Percentiles rank a stretch among this genome's conserved stretches.
These are phyloP conservation scores for Macrosiphum euphorbiae DNA, from an alignment of 2,888 invertebrate genomes.

Conservation along the genomic window DNA sequence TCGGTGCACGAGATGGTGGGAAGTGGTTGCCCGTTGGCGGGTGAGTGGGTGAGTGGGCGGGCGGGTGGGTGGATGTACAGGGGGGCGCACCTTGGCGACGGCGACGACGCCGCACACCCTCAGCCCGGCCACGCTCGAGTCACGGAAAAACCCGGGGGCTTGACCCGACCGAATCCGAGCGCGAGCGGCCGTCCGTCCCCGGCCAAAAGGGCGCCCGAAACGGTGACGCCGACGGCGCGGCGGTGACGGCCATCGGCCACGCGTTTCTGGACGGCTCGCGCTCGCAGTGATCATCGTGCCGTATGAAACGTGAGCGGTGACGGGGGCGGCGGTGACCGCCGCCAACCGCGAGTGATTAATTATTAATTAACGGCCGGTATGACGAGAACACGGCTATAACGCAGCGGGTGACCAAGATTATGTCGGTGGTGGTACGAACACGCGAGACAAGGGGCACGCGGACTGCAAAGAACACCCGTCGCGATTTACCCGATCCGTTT, in stretches of 20 bases:
- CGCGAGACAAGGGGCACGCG: neutral
- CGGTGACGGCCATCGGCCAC: slow-evolving; percentile 20
- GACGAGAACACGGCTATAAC: neutral
- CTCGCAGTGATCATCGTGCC: neutral
- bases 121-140: slow-evolving; percentile 27
- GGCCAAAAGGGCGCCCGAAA: slow-evolving; percentile 55
- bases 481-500: neutral
- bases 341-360: neutral
- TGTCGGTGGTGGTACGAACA: neutral
- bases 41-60: neutral
- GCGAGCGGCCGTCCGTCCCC: slow-evolving; percentile 40
- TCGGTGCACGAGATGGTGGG: neutral
- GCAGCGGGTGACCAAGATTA: neutral
- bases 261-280: neutral
- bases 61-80: neutral
- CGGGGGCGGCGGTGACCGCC: neutral
- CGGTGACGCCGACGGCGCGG: neutral
- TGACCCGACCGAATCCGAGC: slow-evolving; percentile 54
- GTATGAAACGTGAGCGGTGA: neutral
- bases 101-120: neutral
- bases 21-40: slow-evolving; percentile 14
- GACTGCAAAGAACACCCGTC: neutral
- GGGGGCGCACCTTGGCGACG: slow-evolving; percentile 21
- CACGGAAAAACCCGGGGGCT: slow-evolving; percentile 66
- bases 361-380: neutral